A percentile compares a stretch with the other conserved stretches of the same genome.
Evolutionary conservation across 2,113 vertebrate genomes (phyloP).

Genomic region (Gorsachius goisagi): DNA sequence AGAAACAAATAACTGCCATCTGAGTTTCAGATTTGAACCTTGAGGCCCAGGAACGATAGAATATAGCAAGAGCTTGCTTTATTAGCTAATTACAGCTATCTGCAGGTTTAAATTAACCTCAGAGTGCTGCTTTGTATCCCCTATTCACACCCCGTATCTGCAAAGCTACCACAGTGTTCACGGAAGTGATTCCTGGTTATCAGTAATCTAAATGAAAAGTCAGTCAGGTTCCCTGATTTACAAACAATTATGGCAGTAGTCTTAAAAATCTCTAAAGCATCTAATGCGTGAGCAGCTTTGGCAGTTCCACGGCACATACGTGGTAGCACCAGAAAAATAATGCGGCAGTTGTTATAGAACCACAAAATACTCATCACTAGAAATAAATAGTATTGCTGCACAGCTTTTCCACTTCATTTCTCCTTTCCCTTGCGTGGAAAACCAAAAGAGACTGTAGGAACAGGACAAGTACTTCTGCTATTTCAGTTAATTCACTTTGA

Average conservation of each 20-base stretch:
- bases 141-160: rapidly evolving
- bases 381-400: neutral
- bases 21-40: neutral
- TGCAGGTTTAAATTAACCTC: neutral
- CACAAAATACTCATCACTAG: neutral
- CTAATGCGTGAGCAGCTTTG: neutral
- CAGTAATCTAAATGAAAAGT: neutral
- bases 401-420: neutral
- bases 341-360: rapidly evolving
- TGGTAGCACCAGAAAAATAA: neutral
- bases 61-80: neutral
- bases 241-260: neutral
- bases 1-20: neutral
- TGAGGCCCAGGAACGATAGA: neutral
- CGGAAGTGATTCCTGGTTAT: neutral
- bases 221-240: neutral
- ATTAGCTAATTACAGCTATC: neutral
- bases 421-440: neutral
- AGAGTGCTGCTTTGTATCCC: neutral
- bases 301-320: neutral
- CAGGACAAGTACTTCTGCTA: neutral
- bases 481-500: neutral
- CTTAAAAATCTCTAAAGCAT: neutral
- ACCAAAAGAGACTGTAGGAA: neutral
- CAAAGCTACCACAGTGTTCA: neutral